Conservation (phyloP, 1,140 invertebrate species). For the Drosophila elegans region DNA sequence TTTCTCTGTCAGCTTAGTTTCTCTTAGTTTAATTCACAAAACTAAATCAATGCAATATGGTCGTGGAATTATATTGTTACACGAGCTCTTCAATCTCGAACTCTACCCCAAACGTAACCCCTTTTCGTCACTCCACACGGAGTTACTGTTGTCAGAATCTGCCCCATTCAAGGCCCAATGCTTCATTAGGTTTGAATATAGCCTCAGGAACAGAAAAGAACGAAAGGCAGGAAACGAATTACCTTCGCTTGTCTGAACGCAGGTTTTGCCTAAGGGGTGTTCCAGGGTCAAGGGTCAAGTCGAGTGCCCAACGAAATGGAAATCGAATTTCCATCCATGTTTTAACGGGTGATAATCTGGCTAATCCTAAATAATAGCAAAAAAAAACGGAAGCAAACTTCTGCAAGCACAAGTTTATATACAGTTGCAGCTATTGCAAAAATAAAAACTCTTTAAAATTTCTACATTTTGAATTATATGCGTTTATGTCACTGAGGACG, state of each 20-base stretch:
- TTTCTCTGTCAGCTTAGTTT: background rate
- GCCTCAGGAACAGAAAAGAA: conserved; percentile 31
- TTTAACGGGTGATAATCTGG: conserved; percentile 29
- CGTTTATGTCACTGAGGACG: no score
- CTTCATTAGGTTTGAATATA: conserved; percentile 58
- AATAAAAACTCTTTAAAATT: no score
- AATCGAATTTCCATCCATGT: conserved; percentile 47
- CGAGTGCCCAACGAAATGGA: conserved; percentile 34
- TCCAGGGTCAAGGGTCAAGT: conserved; percentile 59
- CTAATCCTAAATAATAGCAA: conserved; percentile 28
- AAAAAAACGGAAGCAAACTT: background rate
- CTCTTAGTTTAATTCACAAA: background rate
- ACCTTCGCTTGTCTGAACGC: conserved; percentile 67
- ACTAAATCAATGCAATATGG: conserved; percentile 26
- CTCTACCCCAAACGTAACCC: background rate
- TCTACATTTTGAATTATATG: no score
- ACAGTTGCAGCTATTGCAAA: no score
- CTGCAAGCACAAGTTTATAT: no score
- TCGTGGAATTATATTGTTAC: conserved; percentile 21
- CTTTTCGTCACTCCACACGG: background rate
- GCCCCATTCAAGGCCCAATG: conserved; percentile 20
- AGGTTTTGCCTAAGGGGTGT: conserved; percentile 25
- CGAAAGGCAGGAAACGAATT: conserved; percentile 50
- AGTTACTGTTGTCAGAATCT: conserved; percentile 3
- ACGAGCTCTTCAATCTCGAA: background rate